Conservation (phyloP, 1,140 invertebrate genomes). For the Drosophila athabasca region DNA sequence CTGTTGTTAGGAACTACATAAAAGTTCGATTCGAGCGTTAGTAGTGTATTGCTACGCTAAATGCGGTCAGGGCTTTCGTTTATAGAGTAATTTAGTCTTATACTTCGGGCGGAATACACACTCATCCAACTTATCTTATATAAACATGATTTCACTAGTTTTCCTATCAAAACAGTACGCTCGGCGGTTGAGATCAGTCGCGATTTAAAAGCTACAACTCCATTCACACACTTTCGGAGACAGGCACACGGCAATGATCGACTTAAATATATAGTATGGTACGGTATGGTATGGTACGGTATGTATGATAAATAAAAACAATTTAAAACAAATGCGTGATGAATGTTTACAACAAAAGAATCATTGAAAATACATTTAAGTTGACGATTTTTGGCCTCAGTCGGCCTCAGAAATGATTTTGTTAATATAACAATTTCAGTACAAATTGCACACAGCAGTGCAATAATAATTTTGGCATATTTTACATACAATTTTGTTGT, state of each 20-base stretch:
- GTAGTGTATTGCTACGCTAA: constrained; percentile 54
- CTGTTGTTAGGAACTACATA: constrained; percentile 63
- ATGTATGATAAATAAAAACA: constrained; percentile 58
- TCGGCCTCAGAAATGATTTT: constrained; percentile 49
- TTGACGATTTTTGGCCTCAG: constrained; percentile 54
- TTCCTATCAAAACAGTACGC: not conserved
- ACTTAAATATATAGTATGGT: constrained; percentile 48
- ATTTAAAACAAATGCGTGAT: constrained; percentile 62
- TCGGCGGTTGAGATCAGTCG: constrained; percentile 34
- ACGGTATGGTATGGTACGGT: constrained; percentile 13
- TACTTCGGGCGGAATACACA: constrained; percentile 17
- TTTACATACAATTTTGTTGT: constrained; percentile 74
- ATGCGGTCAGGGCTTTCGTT: constrained; percentile 40
- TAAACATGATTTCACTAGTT: constrained; percentile 24
- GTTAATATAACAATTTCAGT: constrained; percentile 78
- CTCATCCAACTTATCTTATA: constrained; percentile 38
- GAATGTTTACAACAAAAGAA: constrained; percentile 68
- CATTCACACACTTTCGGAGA: constrained; percentile 39
- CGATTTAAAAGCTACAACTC: constrained; percentile 26
- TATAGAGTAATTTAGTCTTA: constrained; percentile 45
- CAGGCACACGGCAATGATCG: constrained; percentile 26
- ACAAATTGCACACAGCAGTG: constrained; percentile 35
- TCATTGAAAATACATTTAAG: constrained; percentile 59
- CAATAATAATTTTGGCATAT: constrained; percentile 30
- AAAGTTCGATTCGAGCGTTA: constrained; percentile 33